Percentiles rank a stretch among this genome's conserved stretches.
phyloP scores from a whole-genome alignment of 2,888 invertebrate species.

The Mylabris sibirica region DNA sequence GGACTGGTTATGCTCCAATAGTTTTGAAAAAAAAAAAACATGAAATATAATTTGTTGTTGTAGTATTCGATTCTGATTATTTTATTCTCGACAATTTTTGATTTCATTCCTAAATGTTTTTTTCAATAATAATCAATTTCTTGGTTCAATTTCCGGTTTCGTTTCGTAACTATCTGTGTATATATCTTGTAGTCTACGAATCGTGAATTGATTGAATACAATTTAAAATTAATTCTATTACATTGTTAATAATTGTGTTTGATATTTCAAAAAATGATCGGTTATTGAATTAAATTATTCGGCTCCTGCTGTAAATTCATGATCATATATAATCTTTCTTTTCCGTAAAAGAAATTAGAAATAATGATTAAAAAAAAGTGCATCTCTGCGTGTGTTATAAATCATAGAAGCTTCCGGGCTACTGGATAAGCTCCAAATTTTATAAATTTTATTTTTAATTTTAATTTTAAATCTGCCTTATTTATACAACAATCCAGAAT shows the following conservation, averaged over 20 bases:
- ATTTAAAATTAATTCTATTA: background rate
- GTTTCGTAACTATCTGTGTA: background rate
- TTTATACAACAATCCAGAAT: no score
- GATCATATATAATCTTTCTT: background rate
- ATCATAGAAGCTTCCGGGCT: background rate
- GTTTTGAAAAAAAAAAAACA: constrained; percentile 3
- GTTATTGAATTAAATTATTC: background rate
- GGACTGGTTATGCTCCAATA: background rate
- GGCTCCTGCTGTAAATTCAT: background rate
- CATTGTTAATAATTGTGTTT: background rate
- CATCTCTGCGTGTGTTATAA: background rate
- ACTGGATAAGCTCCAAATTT: no score
- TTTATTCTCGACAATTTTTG: background rate
- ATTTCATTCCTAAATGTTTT: background rate
- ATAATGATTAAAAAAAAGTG: no score
- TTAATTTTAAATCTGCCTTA: background rate
- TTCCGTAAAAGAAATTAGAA: background rate
- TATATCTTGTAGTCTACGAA: background rate
- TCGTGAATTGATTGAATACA: background rate
- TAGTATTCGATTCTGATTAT: background rate
- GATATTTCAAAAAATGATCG: background rate
- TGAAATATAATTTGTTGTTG: background rate
- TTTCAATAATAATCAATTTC: background rate
- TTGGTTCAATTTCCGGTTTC: background rate
- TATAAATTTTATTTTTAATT: no score